Evolutionary conservation across 2,888 invertebrate species (phyloP), one percentile per base, ranked within the genome.

Genomic region (Eupithecia subfuscata): DNA sequence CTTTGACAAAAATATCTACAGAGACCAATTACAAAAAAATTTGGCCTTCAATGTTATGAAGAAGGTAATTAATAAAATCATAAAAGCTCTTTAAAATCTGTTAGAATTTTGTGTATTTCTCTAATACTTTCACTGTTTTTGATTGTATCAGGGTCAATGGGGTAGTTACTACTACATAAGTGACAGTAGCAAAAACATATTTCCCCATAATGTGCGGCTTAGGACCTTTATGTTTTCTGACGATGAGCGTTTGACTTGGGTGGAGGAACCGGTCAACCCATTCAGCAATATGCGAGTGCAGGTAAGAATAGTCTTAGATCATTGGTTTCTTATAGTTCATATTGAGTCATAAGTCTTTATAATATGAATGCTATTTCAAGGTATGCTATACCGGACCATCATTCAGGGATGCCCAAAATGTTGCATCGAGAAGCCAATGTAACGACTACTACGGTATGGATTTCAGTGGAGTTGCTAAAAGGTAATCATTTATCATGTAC

Each of bases 171-270:
- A 89, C 74, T 83, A 84, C 40, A 78, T 83, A 7, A 75, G 85
- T 45, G 79, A n/a, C 14, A 68, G 79, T 52, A 34, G 78, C 30
- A 84, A 76, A 37, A 73, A 70, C 0, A 75, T 76, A 3, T 79
- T 75, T 1, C 85, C 85, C 65, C 92, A 95, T 70, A 96, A 97
- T 86, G 95, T 96, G 0, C 96, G 94, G 83, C 95, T 96, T 9
- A 96, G 96, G 85, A 95, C 96, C 0, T 84, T 94, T 22, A 93
- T 95, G 0, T 91, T 96, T 73, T 97, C 97, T 40, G 97, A 97
- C 84, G 91, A 98, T 56, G 96, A 96, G 11, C 96, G 96, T 69
- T 88, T 98, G 1, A 93, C 91, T 18, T 98, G 98, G 98, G 87
- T 96, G 7, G 96, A 97, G 88, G 85, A 89, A 0, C 78, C 88